Evolutionary conservation across 92 coral and sea anemone species (phyloP).

Genomic region (Epizoanthus stellaris): DNA sequence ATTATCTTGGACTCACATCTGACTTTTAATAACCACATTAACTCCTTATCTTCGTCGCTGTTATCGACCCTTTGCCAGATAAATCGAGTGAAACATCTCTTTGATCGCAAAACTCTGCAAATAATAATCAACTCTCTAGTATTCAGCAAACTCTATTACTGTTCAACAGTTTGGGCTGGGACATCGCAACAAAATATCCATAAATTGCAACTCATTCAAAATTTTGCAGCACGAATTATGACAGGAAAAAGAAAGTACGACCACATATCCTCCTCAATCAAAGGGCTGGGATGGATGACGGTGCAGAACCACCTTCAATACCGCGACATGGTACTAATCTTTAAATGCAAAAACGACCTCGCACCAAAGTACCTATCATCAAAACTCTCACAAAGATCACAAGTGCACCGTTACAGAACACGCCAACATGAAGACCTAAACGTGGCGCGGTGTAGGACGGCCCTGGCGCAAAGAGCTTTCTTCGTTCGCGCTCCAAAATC

Average conservation of each 20-base stretch:
- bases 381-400: background rate
- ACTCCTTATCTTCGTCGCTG: constrained; percentile 11
- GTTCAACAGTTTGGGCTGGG: constrained; percentile 20
- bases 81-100: constrained; percentile 1
- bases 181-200: constrained; percentile 11
- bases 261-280: constrained; percentile 13
- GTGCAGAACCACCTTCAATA: constrained; percentile 7
- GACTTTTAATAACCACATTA: constrained; percentile 7
- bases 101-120: constrained; percentile 3
- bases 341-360: constrained; percentile 9
- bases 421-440: constrained; percentile 10
- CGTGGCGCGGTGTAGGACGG: background rate
- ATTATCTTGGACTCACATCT: constrained; percentile 4
- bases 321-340: constrained; percentile 4
- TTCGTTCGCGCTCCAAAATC: too few species aligned
- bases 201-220: background rate
- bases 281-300: constrained; percentile 19
- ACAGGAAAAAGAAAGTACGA: too few species aligned
- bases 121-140: constrained; percentile 9
- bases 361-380: constrained; percentile 15
- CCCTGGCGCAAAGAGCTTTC: background rate
- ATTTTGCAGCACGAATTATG: background rate
- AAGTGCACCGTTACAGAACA: constrained; percentile 18
- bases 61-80: constrained; percentile 18
- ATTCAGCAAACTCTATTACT: background rate